Evolutionary conservation across 2,113 vertebrate species (phyloP).

Genomic region (Scomber scombrus): DNA sequence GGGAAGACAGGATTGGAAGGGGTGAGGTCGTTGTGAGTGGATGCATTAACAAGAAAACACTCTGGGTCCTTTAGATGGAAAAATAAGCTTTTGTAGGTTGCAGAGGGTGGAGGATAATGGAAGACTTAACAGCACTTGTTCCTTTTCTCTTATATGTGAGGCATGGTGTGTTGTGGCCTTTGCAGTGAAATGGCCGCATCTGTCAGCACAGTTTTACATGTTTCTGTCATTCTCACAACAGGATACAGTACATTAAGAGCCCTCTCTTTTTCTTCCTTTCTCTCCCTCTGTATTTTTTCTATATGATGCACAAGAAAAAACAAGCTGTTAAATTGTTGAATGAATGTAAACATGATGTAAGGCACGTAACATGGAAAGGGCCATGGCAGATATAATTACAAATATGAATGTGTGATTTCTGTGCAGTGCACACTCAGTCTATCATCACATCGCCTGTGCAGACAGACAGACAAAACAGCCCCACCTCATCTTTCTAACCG

Average conservation of each 20-base stretch:
- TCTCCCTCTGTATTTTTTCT: not conserved
- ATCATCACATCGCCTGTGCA: not conserved
- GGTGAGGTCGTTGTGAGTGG: slow-evolving; percentile 54
- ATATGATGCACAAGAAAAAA: slow-evolving; percentile 15
- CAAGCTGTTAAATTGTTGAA: slow-evolving; percentile 21
- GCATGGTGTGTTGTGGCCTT: slow-evolving; percentile 33
- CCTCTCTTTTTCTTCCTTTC: not conserved
- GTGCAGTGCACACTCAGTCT: not conserved
- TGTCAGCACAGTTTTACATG: slow-evolving; percentile 51
- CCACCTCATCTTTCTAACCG: not conserved
- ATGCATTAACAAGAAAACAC: slow-evolving; percentile 60
- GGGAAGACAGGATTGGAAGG: slow-evolving; percentile 19
- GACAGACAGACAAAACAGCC: not conserved
- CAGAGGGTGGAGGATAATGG: slow-evolving; percentile 46
- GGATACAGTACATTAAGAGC: not conserved
- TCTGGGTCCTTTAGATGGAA: slow-evolving; percentile 52
- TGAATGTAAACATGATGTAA: not conserved
- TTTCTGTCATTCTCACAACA: slow-evolving; percentile 42
- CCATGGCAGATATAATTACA: slow-evolving; percentile 14
- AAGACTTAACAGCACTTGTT: slow-evolving; percentile 49
- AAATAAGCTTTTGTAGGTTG: slow-evolving; percentile 41
- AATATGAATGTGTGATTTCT: not conserved
- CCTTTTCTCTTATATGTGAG: slow-evolving; percentile 9
- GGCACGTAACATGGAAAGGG: not conserved
- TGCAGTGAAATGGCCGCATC: slow-evolving; percentile 35